Percentiles rank a stretch among this genome's conserved stretches.
phyloP scores from a whole-genome alignment of 1,140 invertebrate genomes.

The Eulimnadia texana region DNA sequence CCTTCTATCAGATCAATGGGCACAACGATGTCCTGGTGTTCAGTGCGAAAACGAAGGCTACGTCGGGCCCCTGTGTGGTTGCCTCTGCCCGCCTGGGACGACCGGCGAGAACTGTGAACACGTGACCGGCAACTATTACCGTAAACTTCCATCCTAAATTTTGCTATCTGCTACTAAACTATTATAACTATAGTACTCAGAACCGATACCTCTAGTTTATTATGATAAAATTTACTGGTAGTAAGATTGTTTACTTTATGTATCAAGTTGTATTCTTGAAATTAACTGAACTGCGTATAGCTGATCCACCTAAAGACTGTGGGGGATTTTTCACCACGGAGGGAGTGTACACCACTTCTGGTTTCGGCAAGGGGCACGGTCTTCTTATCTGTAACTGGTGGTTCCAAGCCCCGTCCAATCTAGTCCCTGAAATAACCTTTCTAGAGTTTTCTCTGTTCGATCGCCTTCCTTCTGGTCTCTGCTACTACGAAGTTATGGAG shows the following conservation, averaged over 20 bases:
- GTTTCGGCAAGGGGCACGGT: not conserved
- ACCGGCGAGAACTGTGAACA: not conserved
- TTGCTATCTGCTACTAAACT: not conserved
- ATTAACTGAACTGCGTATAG: not conserved
- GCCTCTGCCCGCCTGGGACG: conserved; percentile 1
- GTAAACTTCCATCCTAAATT: not conserved
- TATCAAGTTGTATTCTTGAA: not conserved
- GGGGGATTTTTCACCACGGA: not conserved
- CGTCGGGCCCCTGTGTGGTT: not conserved
- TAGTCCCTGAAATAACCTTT: not conserved
- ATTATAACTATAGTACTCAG: not conserved
- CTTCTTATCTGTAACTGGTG: not conserved
- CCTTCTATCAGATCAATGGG: not conserved
- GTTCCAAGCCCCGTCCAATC: not conserved
- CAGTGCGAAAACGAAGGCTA: not conserved
- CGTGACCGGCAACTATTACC: not conserved
- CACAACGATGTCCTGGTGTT: not conserved
- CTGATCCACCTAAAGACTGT: not conserved
- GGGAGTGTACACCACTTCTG: not conserved
- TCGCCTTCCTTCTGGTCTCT: not conserved
- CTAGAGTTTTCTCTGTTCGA: not conserved
- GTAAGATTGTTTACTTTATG: not conserved
- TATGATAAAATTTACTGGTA: not conserved
- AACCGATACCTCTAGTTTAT: not conserved
- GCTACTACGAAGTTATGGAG: not conserved